Conservation (phyloP, 2,113 vertebrate species). For the Natator depressus region DNA sequence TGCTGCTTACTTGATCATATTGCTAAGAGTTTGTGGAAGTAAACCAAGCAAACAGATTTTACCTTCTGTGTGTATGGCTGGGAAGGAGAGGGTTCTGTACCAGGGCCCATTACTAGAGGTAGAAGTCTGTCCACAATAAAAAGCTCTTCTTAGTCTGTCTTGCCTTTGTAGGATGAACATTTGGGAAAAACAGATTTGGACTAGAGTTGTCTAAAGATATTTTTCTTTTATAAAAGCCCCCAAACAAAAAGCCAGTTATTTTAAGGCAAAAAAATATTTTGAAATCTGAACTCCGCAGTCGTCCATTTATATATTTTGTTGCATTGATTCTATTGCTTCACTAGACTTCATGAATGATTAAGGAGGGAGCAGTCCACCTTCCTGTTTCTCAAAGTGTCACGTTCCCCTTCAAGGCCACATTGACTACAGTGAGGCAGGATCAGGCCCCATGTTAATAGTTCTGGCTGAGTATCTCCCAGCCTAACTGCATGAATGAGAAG, state of each 20-base stretch:
- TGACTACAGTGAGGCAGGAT: slow-evolving; percentile 14
- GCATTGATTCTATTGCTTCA: slow-evolving; percentile 37
- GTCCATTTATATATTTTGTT: slow-evolving; percentile 70
- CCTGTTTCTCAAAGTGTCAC: slow-evolving; percentile 9
- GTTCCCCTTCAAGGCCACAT: background rate
- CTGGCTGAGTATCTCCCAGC: slow-evolving; percentile 37
- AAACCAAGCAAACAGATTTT: background rate
- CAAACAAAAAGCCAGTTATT: slow-evolving; percentile 60
- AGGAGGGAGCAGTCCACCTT: background rate
- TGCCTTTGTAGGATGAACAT: background rate
- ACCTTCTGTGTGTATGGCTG: background rate
- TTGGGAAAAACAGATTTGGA: slow-evolving; percentile 42
- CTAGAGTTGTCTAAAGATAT: background rate
- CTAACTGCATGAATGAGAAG: background rate
- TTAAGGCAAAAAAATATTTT: slow-evolving; percentile 68
- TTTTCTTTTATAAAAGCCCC: slow-evolving; percentile 41
- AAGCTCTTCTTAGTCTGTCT: background rate
- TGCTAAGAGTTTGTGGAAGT: background rate
- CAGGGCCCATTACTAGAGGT: background rate
- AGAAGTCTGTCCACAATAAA: background rate
- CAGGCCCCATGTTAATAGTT: background rate
- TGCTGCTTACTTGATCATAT: background rate
- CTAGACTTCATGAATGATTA: background rate
- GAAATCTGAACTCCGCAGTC: slow-evolving; percentile 54
- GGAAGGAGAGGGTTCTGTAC: background rate